Percentiles rank a stretch among this genome's conserved stretches.
These are phyloP conservation scores for Plebejus anna DNA, from an alignment of 2,888 invertebrate genomes.

Conservation along the genomic window DNA sequence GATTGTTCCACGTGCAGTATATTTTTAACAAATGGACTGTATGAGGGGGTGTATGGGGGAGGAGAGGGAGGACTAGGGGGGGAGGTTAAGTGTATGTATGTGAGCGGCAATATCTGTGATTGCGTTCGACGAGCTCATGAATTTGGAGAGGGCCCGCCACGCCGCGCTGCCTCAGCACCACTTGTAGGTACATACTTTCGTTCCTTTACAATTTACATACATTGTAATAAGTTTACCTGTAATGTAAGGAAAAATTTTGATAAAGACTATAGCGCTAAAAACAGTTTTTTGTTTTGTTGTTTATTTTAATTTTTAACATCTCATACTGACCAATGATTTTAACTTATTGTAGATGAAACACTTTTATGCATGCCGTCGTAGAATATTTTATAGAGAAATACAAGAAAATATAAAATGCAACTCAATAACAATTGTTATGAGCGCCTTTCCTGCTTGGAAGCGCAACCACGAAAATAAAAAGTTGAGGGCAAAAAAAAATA, in stretches of 20 bases:
- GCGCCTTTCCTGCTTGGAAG: neutral
- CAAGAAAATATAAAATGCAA: too few relatives aligned
- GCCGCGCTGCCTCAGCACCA: neutral
- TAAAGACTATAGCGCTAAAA: too few relatives aligned
- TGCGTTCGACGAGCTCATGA: constrained; percentile 47
- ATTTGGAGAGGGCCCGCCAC: constrained; percentile 44
- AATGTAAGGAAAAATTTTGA: too few relatives aligned
- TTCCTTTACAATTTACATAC: neutral
- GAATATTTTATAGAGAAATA: too few relatives aligned
- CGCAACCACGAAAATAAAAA: neutral
- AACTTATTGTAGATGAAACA: too few relatives aligned
- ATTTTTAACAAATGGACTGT: constrained; percentile 25
- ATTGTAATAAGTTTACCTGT: neutral
- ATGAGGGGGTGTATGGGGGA: neutral
- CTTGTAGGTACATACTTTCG: neutral
- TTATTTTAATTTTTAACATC: too few relatives aligned
- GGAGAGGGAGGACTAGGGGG: neutral
- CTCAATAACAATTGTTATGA: neutral
- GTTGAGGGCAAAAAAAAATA: neutral
- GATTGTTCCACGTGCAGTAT: constrained; percentile 24
- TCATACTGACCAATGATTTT: too few relatives aligned
- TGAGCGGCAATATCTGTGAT: constrained; percentile 47
- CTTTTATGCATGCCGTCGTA: too few relatives aligned
- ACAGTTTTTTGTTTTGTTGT: too few relatives aligned
- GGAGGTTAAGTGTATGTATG: neutral